Percentiles rank a stretch among this genome's conserved stretches.
Conservation (phyloP, 2,888 invertebrate genomes). For the Drosophila histrio region DNA sequence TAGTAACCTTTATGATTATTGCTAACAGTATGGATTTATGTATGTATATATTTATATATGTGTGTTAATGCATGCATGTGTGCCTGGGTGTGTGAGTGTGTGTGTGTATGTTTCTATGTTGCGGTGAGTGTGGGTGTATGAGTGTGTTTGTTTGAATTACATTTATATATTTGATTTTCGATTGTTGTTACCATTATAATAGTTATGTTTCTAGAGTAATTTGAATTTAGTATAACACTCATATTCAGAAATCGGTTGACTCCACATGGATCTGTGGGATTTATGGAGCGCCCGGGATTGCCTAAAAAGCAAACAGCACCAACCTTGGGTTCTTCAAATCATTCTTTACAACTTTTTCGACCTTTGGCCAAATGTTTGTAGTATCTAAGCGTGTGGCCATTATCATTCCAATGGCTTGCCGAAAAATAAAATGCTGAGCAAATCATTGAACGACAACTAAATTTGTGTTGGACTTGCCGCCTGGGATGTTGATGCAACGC, state of each 20-base stretch:
- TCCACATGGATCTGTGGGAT: background rate
- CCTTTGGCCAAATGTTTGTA: conserved; percentile 73
- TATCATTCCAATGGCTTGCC: conserved; percentile 78
- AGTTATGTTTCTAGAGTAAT: conserved; percentile 46
- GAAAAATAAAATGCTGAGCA: conserved; percentile 82
- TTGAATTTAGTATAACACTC: conserved; percentile 41
- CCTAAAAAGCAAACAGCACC: conserved; percentile 53
- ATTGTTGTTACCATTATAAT: conserved; percentile 30
- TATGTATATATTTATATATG: conserved; percentile 30
- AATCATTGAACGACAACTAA: conserved; percentile 83
- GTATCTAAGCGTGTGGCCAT: conserved; percentile 30
- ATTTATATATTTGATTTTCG: conserved; percentile 24
- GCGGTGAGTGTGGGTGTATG: conserved; percentile 22
- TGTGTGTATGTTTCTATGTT: conserved; percentile 11
- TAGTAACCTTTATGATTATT: conserved; percentile 59
- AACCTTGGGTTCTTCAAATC: conserved; percentile 70
- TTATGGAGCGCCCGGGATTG: conserved; percentile 12
- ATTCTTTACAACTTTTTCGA: conserved; percentile 46
- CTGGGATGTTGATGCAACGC: conserved; percentile 65
- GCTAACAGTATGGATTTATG: conserved; percentile 42
- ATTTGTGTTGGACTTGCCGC: conserved; percentile 79
- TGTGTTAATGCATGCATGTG: conserved; percentile 43
- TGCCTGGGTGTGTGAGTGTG: conserved; percentile 29
- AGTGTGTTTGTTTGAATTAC: conserved; percentile 32
- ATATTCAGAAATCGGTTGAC: conserved; percentile 17